phyloP scores from a whole-genome alignment of 2,797 vertebrate genomes.

The Vireo griseus region DNA sequence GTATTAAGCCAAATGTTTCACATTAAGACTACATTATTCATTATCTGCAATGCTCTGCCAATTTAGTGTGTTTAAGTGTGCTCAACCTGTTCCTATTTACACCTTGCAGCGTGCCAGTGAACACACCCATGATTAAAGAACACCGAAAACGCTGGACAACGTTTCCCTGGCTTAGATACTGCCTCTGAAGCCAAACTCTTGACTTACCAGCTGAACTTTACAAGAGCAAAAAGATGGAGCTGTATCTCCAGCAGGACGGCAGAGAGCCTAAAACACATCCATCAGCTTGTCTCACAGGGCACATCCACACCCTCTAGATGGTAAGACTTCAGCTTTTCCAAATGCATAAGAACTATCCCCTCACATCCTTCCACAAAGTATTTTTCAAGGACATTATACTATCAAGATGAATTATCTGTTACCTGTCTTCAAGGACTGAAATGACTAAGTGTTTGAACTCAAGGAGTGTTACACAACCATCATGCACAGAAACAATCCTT shows the following conservation, averaged over 20 bases:
- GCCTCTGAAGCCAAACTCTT: background rate
- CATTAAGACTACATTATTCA: background rate
- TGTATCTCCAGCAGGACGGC: background rate
- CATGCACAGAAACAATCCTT: background rate
- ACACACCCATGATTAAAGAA: background rate
- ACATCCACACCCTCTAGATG: accelerated
- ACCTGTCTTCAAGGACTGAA: background rate
- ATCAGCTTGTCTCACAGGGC: background rate
- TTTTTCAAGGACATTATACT: background rate
- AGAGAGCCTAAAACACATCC: background rate
- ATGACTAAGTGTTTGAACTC: background rate
- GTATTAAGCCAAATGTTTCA: background rate
- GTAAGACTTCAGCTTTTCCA: background rate
- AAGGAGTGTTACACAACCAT: background rate
- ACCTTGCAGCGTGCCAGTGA: background rate
- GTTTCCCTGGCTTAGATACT: background rate
- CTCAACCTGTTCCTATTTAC: background rate
- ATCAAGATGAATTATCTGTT: background rate
- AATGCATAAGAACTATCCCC: background rate
- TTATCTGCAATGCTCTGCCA: background rate
- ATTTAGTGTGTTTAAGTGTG: background rate
- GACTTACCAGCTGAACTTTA: background rate
- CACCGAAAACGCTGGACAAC: background rate
- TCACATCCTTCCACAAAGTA: background rate
- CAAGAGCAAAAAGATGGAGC: background rate